A percentile compares a stretch with the other conserved stretches of the same genome.
Conservation (phyloP, 2,888 invertebrate species). For the Epiblema foenella region DNA sequence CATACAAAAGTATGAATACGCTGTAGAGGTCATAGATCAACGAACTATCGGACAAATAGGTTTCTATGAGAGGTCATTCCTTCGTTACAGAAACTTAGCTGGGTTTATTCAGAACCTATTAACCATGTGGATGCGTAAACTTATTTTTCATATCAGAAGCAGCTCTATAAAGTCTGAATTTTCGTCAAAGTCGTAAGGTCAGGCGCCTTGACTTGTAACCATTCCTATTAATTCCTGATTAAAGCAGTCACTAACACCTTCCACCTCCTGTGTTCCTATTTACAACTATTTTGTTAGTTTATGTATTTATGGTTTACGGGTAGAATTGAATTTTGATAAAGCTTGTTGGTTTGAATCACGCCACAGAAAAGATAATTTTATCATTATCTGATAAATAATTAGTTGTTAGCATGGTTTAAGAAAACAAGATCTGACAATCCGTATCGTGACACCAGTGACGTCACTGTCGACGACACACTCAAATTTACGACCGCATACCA, state of each 20-base stretch:
- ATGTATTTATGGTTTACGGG: constrained; percentile 10
- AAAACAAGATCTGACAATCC: too few relatives aligned
- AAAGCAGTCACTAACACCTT: constrained; percentile 55
- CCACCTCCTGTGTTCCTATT: constrained; percentile 40
- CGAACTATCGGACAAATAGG: not conserved
- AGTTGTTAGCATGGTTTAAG: too few relatives aligned
- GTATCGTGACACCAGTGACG: too few relatives aligned
- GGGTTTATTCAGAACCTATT: not conserved
- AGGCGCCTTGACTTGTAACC: constrained; percentile 53
- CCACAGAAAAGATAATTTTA: not conserved
- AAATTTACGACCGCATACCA: too few relatives aligned
- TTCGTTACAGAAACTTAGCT: too few relatives aligned
- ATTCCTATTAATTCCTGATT: constrained; percentile 53
- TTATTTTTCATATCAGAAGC: constrained; percentile 41
- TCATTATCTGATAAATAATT: too few relatives aligned
- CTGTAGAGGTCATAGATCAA: not conserved
- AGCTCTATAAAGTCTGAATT: constrained; percentile 51
- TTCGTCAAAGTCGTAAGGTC: constrained; percentile 63
- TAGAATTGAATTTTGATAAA: constrained; percentile 8
- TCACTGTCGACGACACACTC: too few relatives aligned
- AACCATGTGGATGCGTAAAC: constrained; percentile 11
- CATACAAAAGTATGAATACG: not conserved
- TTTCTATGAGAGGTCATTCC: constrained; percentile 7
- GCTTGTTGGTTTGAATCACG: not conserved
- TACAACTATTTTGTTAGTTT: constrained; percentile 25